Evolutionary conservation across 2,113 vertebrate genomes (phyloP), one percentile per base, ranked within the genome.

Genomic region (Tamias sibiricus): DNA sequence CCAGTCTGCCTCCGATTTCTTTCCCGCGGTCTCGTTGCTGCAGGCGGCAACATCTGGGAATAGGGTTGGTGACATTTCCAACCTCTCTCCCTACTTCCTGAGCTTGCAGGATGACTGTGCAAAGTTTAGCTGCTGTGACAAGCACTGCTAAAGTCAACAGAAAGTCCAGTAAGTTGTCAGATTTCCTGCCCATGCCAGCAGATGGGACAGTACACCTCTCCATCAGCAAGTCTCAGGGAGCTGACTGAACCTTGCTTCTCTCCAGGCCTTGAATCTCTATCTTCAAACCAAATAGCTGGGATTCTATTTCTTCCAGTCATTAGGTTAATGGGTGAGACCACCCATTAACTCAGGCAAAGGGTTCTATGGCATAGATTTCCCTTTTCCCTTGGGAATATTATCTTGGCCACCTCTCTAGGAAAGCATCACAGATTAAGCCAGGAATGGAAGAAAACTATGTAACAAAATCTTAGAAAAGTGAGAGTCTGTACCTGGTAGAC

Each of bases 391-490:
- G 74, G 26, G 14, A 86, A 2, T 22, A 57, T 64, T 66, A n/a
- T 85, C 54, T 69, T 57, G 57, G 80, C 90, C 94, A 16, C 13
- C 69, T 59, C 64, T 95, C 54, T 64, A 94, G 54, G 57, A 82
- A 94, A 81, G 24, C 24, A 37, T 90, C 68, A 64, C 14, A 74
- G 30, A 81, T 71, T 47, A 69, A 94, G 52, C 28, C 47, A 93
- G 71, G 62, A 95, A 79, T 37, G 32, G 28, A 94, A 59, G 59
- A 17, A 85, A 40, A 40, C 30, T 37, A 24, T 47, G 17, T 69
- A 82, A 95, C 42, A 64, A 80, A 77, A 66, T 20, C 30, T 82
- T 76, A 52, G 86, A 57, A 93, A 94, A 94, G 28, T 40, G 9
- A 91, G 30, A 47, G 37, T 68, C 77, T 86, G n/a, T 66, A 47